Evolutionary conservation across 2,797 vertebrate species (phyloP).

Genomic region (Thalassophryne amazonica): DNA sequence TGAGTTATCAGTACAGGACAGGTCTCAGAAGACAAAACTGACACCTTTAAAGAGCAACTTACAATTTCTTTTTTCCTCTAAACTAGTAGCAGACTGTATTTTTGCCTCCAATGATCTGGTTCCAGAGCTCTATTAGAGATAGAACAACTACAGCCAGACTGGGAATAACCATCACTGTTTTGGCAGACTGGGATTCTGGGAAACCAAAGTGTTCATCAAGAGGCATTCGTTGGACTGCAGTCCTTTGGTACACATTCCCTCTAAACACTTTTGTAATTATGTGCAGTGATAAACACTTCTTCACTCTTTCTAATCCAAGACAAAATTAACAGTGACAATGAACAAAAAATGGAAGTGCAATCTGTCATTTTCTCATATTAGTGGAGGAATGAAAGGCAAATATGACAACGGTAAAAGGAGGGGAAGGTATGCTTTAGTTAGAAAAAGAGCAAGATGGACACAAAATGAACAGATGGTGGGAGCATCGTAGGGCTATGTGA

Average conservation of each 20-base stretch:
- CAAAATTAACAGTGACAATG: slow-evolving; percentile 5
- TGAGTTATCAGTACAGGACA: slow-evolving; percentile 26
- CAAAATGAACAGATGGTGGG: slow-evolving; percentile 40
- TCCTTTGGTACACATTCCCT: slow-evolving; percentile 30
- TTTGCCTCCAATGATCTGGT: not conserved
- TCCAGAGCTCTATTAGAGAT: slow-evolving; percentile 11
- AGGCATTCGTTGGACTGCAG: slow-evolving; percentile 29
- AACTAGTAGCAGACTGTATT: slow-evolving; percentile 2
- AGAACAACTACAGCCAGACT: slow-evolving; percentile 22
- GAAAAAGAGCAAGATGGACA: slow-evolving; percentile 1
- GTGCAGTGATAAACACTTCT: slow-evolving; percentile 6
- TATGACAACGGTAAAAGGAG: not conserved
- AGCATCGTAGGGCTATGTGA: slow-evolving; percentile 27
- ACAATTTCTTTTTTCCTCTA: not conserved
- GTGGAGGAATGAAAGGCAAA: slow-evolving; percentile 16
- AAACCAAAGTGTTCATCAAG: slow-evolving; percentile 35
- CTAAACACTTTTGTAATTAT: slow-evolving; percentile 16
- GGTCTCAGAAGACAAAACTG: slow-evolving; percentile 15
- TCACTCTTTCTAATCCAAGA: slow-evolving; percentile 2
- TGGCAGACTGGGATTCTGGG: slow-evolving; percentile 21
- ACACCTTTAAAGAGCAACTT: slow-evolving; percentile 14
- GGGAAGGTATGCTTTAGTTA: not conserved
- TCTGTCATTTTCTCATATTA: slow-evolving; percentile 1
- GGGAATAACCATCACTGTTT: slow-evolving; percentile 19
- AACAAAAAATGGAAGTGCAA: not conserved